Percentiles rank a stretch among this genome's conserved stretches.
Conservation (phyloP, 2,797 vertebrate genomes). For the Vespertilio murinus region DNA sequence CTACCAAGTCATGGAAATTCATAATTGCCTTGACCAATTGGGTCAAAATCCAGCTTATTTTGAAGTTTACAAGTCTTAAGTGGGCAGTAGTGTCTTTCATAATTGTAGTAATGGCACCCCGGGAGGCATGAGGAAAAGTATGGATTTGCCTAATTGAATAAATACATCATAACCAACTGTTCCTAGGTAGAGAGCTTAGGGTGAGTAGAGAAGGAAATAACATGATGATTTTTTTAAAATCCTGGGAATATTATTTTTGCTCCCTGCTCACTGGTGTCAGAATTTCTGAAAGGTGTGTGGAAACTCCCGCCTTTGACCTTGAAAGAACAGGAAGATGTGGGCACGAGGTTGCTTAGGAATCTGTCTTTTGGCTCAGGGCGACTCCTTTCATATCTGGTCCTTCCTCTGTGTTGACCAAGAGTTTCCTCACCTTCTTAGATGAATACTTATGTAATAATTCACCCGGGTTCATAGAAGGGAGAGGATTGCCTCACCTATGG, state of each 20-base stretch:
- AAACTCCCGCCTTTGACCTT: not conserved
- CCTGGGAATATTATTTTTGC: not conserved
- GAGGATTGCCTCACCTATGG: not conserved
- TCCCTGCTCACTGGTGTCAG: not conserved
- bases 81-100: not conserved
- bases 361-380: not conserved
- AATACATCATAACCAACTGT: not conserved
- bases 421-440: conserved; percentile 38
- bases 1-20: not conserved
- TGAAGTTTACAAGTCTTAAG: not conserved
- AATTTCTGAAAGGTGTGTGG: conserved; percentile 2
- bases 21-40: not conserved
- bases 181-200: conserved; percentile 4
- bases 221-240: conserved; percentile 10
- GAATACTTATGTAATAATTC: conserved; percentile 9
- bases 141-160: not conserved
- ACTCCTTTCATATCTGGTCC: conserved; percentile 15
- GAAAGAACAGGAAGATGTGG: not conserved
- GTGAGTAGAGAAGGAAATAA: not conserved
- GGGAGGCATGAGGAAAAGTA: not conserved
- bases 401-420: conserved; percentile 17
- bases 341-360: not conserved
- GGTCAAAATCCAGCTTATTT: conserved; percentile 20
- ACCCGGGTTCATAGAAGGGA: not conserved
- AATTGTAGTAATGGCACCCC: not conserved